Base-by-base conservation (phyloP, 2,888 invertebrate genomes). In the Pammene aurita region DNA sequence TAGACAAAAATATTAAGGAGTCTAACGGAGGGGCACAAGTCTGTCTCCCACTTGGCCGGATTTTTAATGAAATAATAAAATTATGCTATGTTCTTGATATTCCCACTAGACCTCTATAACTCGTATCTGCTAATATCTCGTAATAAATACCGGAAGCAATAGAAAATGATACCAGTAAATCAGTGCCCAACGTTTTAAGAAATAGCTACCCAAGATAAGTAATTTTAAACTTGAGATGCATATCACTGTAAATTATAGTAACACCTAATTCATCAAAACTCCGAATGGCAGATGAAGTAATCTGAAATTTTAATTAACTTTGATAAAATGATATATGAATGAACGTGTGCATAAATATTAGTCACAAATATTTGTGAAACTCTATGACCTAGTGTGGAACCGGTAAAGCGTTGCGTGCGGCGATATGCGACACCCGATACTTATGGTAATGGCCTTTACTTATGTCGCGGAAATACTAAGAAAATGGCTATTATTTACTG, bases 331-430 rank as follows among this genome's bases (percentile, higher is more conserved):
- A 50, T 56, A 65, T 65, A 46, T 34, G 50, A 50, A 26, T 50
- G 10, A 11, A 48, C 46, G 46, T 64, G 52, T 63, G 54, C 46
- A 69, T 69, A 26, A 26, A 26, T 26, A 60, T 54, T 60, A 58
- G 54, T 16, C 26, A 55, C 58, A 67, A 71, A 67, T 71, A 71
- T 71, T 71, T 67, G 63, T 71, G 58, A 62, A 71, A 63, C 63
- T 67, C 63, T 54, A 64, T 48, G 67, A 64, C 71, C 67, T 58
- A 70, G 62, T 54, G 60, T 56, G 55, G 41, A 64, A 69, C 69
- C 65, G 69, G 58, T 69, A 69, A 64, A 65, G 48, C 62, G 50
- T 65, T 64, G 69, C 69, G 60, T 69, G 69, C 57, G 56, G 54
- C 63, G 63, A 64, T 54, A 60, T 69, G 52, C 58, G 69, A 65